A percentile compares a stretch with the other conserved stretches of the same genome.
Evolutionary conservation across 2,888 invertebrate genomes (phyloP).

Genomic region (Ecliptopera silaceata): DNA sequence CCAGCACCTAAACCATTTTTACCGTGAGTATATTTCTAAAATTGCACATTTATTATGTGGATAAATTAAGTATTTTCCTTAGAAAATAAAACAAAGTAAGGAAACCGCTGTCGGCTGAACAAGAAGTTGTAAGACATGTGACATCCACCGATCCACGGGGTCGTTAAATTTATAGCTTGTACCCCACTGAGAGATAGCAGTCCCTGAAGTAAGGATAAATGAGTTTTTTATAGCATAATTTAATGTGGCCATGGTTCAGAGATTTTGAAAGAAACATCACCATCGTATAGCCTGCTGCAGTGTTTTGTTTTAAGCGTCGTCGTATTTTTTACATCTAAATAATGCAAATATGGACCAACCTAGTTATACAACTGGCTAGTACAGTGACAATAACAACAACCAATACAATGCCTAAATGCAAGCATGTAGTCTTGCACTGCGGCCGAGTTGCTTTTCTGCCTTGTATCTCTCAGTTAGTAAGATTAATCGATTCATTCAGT

Average conservation of each 20-base stretch:
- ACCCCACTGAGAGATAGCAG: constrained; percentile 17
- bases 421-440: too few species aligned
- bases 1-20: not conserved
- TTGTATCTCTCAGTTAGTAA: too few species aligned
- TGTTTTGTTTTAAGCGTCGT: not conserved
- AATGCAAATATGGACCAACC: too few species aligned
- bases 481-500: too few species aligned
- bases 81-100: constrained; percentile 27
- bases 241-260: constrained; percentile 1
- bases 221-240: constrained; percentile 20
- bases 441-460: too few species aligned
- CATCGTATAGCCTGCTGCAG: not conserved
- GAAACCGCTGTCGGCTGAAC: constrained; percentile 23
- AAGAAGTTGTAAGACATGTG: constrained; percentile 28
- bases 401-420: too few species aligned
- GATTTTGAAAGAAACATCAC: not conserved
- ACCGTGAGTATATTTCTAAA: not conserved
- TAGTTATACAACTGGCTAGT: too few species aligned
- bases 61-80: constrained; percentile 19
- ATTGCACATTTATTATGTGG: constrained; percentile 5
- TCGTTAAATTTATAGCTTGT: constrained; percentile 23
- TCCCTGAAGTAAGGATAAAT: constrained; percentile 11
- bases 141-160: constrained; percentile 25
- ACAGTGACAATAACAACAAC: too few species aligned
- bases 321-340: too few species aligned